Evolutionary conservation across 2,888 invertebrate species (phyloP).

Genomic region (Sarcophaga rosellei): DNA sequence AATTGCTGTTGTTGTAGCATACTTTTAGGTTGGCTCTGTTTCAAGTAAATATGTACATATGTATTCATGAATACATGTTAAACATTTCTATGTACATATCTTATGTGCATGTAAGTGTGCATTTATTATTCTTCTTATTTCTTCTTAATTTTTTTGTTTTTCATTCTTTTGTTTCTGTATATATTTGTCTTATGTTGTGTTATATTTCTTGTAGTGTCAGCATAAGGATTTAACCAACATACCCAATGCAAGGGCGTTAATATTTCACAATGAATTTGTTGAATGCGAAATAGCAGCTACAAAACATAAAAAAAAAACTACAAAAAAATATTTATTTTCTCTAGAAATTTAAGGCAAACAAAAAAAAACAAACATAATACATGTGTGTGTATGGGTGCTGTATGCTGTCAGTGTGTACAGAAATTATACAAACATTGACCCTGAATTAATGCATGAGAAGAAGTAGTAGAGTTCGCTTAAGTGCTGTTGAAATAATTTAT

Average conservation of each 20-base stretch:
- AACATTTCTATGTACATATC: neutral
- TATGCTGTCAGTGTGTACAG: no score
- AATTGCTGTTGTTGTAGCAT: conserved; percentile 38
- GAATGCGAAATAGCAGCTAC: conserved; percentile 34
- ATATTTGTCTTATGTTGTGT: conserved; percentile 42
- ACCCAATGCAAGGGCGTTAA: conserved; percentile 43
- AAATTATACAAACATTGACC: neutral
- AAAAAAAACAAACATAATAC: neutral
- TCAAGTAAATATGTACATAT: no score
- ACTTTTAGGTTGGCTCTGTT: conserved; percentile 25
- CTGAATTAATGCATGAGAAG: neutral
- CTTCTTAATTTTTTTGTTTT: neutral
- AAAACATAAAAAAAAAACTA: neutral
- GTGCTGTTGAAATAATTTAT: neutral
- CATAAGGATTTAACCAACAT: conserved; percentile 54
- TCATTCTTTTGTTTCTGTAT: neutral
- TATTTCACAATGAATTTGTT: conserved; percentile 46
- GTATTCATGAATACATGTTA: no score
- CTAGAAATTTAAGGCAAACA: neutral
- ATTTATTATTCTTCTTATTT: neutral
- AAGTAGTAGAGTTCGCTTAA: neutral
- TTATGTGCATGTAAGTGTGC: neutral
- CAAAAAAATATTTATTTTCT: neutral
- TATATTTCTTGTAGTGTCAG: conserved; percentile 65
- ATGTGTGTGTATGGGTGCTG: neutral